Evolutionary conservation across 2,888 invertebrate species (phyloP), one percentile per base, ranked within the genome.

Genomic region (Yponomeuta plumbellus): DNA sequence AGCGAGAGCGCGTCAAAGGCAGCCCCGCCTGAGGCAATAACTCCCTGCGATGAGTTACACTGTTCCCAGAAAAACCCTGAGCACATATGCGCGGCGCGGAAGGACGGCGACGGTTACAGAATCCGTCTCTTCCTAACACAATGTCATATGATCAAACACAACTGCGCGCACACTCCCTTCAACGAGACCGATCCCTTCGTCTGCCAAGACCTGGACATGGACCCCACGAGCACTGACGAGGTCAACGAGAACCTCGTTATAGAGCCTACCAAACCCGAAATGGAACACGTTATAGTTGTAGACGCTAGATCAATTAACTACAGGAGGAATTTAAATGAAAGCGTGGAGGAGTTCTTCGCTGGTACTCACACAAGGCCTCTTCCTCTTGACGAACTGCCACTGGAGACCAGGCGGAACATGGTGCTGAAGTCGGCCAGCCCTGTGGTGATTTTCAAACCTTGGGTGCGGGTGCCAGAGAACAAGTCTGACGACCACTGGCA

Each of bases 341-440:
- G 83, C 22, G 77, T 88, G 11, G 77, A 80, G 2, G 79, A 80
- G 34, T 90, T 89, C 70, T 89, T 89, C 68, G 82, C 83, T 17
- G 76, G 82, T 0, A 88, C 89, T 0, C 89, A 88, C 67, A 70
- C 80, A 2, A 74, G 80, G 1, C 80, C 84, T 70, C 68, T 89
- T 21, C 87, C 86, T 0, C 66, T 88, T 17, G 72, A 70, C 66
- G 79, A 84, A 52, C 65, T 67, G 4, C 11, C 59, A 13, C 39
- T 84, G 0, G 68, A 71, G 2, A 56, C 44, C 17, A 52, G 44
- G 44, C 13, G 44, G 44, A 52, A 52, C 44, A 52, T 52, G 44
- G 44, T 52, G 44, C 44, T 52, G 44, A 52, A 52, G 13, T 17
- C 80, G 0, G 80, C 81, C 0, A 83, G 83, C 0, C 87, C 88